Percentiles rank a stretch among this genome's conserved stretches.
Evolutionary conservation across 2,888 invertebrate genomes (phyloP).

Genomic region (Calliopum simillimum): DNA sequence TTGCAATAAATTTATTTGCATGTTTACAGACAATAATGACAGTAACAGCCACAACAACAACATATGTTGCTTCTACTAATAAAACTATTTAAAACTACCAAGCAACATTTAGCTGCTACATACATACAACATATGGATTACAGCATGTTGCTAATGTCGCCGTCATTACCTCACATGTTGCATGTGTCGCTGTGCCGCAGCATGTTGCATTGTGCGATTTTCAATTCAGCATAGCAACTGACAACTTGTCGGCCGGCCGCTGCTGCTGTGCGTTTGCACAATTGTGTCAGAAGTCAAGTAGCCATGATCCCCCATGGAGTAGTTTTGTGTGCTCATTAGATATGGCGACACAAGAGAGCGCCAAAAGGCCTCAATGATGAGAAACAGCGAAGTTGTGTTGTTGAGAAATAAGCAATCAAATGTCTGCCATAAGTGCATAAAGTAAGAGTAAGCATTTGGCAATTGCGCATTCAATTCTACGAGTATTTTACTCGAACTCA

Average conservation of each 20-base stretch:
- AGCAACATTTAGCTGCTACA: background rate
- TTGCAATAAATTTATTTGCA: slow-evolving; percentile 51
- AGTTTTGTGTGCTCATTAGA: slow-evolving; percentile 1
- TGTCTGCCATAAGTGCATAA: no score
- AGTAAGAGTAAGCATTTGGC: no score
- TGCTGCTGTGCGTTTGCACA: background rate
- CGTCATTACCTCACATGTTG: background rate
- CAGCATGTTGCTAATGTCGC: background rate
- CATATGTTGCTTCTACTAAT: slow-evolving; percentile 5
- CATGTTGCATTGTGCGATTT: background rate
- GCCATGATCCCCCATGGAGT: slow-evolving; percentile 23
- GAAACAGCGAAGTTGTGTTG: no score
- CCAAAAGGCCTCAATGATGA: no score
- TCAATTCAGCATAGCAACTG: no score
- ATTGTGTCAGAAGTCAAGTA: slow-evolving; percentile 33
- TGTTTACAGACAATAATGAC: slow-evolving; percentile 45
- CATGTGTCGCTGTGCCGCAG: background rate
- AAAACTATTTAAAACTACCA: slow-evolving; percentile 8
- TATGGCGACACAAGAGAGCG: no score
- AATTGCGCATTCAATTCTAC: no score
- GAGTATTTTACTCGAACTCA: no score
- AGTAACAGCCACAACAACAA: slow-evolving; percentile 17
- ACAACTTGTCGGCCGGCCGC: no score
- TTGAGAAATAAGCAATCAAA: no score
- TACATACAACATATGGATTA: slow-evolving; percentile 3